Evolutionary conservation across 1,140 invertebrate species (phyloP), one percentile per base, ranked within the genome.

Genomic region (Lepidostoma basale): DNA sequence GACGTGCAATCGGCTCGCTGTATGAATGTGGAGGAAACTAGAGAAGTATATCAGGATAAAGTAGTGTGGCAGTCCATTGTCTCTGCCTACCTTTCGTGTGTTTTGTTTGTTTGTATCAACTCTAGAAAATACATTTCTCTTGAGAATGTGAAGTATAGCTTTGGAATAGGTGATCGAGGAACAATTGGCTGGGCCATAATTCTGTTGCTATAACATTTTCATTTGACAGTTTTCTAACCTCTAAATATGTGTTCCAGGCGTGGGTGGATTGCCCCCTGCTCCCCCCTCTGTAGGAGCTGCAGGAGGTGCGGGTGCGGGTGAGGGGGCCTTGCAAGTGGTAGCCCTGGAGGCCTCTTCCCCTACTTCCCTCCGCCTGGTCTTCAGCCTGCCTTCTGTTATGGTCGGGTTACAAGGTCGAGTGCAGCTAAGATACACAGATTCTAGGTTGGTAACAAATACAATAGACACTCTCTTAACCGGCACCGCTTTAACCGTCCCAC

Each of bases 361-460:
- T 0, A 87, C 88, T 23, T 90, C 90, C 33, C 87, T 95, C 2
- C 88, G 91, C 69, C 85, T 96, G 64, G 85, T 92, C 1, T 95
- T 96, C 77, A 89, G 88, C 5, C 88, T 96, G 9, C 92, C 94
- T 0, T 80, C 86, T 26, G 82, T 94, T 0, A 87, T 93, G 69
- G 92, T 96, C n/a, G 92, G 92, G 44, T 82, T 95, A 25, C 89
- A 92, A 74, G 93, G 92, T 58, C 86, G 91, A 66, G 90, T 95
- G 1, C 92, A 94, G 79, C 79, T 95, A 62, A 84, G 91, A 73
- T 95, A 94, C 74, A 93, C 92, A 4, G 88, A 92, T 74, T 85
- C 87, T 69, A 78, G 81, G 89, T 91, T 84, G 39, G 14, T 12
- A 12, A 25, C 5, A 23, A 49, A 1, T n/a, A n/a, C n/a, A n/a